phyloP scores from a whole-genome alignment of 2,113 vertebrate genomes.

The Tapirus terrestris region DNA sequence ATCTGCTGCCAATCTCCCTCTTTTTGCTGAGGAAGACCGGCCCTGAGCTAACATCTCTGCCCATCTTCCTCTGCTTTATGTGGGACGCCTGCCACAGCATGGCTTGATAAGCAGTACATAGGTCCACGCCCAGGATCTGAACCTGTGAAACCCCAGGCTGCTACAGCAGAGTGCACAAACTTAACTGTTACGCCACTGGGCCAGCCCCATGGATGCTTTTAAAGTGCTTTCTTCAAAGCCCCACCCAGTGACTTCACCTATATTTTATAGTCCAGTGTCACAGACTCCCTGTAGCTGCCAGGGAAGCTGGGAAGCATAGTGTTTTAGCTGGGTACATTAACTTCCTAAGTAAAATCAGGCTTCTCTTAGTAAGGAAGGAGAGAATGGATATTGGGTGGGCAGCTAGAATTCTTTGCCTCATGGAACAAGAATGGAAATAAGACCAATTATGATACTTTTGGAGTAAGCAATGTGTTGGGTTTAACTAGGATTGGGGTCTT shows the following conservation, averaged over 20 bases:
- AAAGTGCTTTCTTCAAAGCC: not conserved
- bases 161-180: too few species aligned
- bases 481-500: not conserved
- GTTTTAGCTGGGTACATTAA: not conserved
- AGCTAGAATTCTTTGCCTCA: not conserved
- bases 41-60: too few species aligned
- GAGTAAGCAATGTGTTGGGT: not conserved
- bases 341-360: not conserved
- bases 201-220: not conserved
- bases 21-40: too few species aligned
- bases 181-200: too few species aligned
- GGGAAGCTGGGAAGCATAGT: not conserved
- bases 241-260: not conserved
- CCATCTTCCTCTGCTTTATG: too few species aligned
- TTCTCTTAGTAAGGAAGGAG: not conserved
- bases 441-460: not conserved
- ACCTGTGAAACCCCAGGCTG: too few species aligned
- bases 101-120: too few species aligned
- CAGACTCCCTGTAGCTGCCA: not conserved
- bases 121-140: too few species aligned
- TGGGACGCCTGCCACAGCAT: too few species aligned
- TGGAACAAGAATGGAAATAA: not conserved
- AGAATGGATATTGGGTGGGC: not conserved
- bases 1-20: too few species aligned
- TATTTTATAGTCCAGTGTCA: not conserved